A percentile compares a stretch with the other conserved stretches of the same genome.
phyloP scores from a whole-genome alignment of 2,797 vertebrate genomes.

The Sylvia borin region DNA sequence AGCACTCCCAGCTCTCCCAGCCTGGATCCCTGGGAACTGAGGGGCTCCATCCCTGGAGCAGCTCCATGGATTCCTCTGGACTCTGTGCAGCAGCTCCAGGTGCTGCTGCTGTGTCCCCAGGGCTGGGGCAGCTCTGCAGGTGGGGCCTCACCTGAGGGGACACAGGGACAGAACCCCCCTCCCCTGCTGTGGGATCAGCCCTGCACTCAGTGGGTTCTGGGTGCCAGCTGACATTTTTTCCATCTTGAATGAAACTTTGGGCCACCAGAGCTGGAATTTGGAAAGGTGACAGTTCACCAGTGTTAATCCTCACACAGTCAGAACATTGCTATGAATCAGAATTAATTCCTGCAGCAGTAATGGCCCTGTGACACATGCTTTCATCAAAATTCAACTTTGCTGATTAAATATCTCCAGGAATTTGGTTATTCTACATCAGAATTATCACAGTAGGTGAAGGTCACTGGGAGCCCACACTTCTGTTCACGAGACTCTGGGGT shows the following conservation, averaged over 20 bases:
- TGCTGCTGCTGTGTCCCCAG: neutral
- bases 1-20: neutral
- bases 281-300: neutral
- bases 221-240: too few relatives aligned
- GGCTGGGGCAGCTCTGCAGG: neutral
- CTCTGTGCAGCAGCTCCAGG: accelerated
- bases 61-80: neutral
- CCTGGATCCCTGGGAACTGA: neutral
- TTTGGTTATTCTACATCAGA: neutral
- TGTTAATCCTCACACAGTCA: neutral
- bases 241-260: neutral
- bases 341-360: neutral
- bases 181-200: neutral
- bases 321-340: neutral
- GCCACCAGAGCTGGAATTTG: neutral
- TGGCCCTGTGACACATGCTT: neutral
- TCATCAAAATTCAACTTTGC: conserved; percentile 6
- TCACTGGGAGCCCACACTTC: neutral
- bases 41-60: neutral
- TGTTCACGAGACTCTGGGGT: neutral
- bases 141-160: neutral
- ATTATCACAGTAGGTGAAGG: neutral
- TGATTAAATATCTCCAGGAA: conserved; percentile 43
- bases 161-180: neutral
- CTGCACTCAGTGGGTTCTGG: accelerated